Evolutionary conservation across 1,140 invertebrate species (phyloP).

Genomic region (Pseudoatta argentina): DNA sequence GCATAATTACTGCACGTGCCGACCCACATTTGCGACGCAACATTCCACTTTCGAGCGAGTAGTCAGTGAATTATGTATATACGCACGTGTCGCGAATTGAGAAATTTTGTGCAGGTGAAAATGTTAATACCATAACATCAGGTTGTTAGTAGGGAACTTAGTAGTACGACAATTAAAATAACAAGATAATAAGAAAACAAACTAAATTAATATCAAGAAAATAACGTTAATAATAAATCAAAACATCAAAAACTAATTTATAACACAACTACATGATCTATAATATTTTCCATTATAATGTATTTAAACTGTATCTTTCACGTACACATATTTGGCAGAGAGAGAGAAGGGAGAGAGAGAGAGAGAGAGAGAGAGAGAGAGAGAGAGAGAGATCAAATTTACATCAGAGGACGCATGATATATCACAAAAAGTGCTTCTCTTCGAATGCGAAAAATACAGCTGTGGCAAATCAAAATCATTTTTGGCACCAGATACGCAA

Average conservation of each 20-base stretch:
- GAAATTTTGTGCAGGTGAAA: constrained; percentile 24
- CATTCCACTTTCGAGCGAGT: constrained; percentile 60
- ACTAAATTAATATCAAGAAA: background rate
- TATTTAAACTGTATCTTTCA: background rate
- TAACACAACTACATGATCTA: background rate
- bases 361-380: background rate
- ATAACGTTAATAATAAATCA: background rate
- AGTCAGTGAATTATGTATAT: constrained; percentile 20
- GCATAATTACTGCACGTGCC: constrained; percentile 65
- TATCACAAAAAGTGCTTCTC: background rate
- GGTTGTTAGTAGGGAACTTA: background rate
- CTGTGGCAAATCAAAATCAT: constrained; percentile 41
- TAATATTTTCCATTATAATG: background rate
- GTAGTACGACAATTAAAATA: background rate
- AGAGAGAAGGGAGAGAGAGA: no score
- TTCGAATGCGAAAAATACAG: background rate
- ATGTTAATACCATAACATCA: background rate
- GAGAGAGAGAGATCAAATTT: background rate
- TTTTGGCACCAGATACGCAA: constrained; percentile 31
- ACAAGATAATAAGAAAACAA: background rate
- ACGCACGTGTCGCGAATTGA: constrained; percentile 29
- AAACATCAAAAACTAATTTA: background rate
- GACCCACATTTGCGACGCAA: constrained; percentile 63
- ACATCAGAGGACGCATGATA: background rate
- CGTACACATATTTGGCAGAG: background rate